Conservation (phyloP, 2,113 vertebrate genomes). For the Charadrius vociferus region DNA sequence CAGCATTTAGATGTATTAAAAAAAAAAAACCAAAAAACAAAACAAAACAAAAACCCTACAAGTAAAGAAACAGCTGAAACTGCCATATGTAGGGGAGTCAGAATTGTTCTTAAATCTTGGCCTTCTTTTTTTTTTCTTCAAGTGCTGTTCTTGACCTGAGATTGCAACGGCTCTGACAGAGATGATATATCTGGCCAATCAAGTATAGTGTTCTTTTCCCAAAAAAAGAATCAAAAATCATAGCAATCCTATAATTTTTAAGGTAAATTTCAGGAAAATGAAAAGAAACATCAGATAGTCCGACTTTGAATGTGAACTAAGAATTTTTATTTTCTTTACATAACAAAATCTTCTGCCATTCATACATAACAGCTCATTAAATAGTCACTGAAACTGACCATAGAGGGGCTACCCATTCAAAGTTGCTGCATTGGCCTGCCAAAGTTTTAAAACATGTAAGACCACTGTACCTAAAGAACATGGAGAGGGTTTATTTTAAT, state of each 20-base stretch:
- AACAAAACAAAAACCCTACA: neutral
- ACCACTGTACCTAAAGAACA: neutral
- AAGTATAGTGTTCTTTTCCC: neutral
- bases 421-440: neutral
- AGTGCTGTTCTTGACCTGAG: neutral
- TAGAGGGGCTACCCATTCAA: neutral
- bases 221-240: neutral
- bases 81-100: neutral
- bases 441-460: neutral
- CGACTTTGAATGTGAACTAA: neutral
- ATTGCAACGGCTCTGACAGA: neutral
- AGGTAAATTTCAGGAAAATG: neutral
- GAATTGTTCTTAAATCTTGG: neutral
- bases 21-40: neutral
- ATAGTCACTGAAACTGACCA: neutral
- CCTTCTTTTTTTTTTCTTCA: neutral
- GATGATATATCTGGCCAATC: neutral
- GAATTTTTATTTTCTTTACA: neutral
- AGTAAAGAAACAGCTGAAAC: neutral
- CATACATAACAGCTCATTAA: neutral
- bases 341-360: neutral
- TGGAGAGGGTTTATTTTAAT: neutral
- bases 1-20: conserved; percentile 3
- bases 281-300: neutral
- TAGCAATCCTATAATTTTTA: neutral